Conservation (phyloP, 2,888 invertebrate species). For the Rhagophthalmus giganteus region DNA sequence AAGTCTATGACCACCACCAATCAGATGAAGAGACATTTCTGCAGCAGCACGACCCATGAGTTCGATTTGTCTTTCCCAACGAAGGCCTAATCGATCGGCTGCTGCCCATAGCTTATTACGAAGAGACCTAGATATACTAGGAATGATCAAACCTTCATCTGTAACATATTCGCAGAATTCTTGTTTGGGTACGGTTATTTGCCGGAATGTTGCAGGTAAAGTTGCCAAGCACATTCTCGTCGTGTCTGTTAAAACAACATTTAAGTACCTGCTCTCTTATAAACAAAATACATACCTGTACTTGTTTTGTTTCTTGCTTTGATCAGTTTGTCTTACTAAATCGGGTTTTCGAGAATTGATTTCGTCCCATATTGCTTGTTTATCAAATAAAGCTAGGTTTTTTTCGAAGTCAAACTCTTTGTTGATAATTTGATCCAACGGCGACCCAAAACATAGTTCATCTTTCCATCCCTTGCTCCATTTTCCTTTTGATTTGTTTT, state of each 20-base stretch:
- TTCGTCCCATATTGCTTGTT: constrained; percentile 77
- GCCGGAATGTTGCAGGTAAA: constrained; percentile 65
- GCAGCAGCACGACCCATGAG: constrained; percentile 81
- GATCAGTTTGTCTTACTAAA: constrained; percentile 60
- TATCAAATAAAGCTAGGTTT: constrained; percentile 89
- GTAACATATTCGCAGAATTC: constrained; percentile 69
- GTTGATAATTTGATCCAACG: constrained; percentile 65
- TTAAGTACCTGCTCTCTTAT: background rate
- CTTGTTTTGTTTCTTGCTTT: constrained; percentile 44
- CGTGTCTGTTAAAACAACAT: constrained; percentile 67
- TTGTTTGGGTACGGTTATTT: constrained; percentile 71
- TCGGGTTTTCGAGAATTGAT: constrained; percentile 66
- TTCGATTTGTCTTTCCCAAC: constrained; percentile 69
- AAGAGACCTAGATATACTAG: constrained; percentile 69
- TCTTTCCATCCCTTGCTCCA: constrained; percentile 61
- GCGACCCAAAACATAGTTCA: constrained; percentile 78
- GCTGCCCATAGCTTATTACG: constrained; percentile 69
- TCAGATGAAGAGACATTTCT: constrained; percentile 80
- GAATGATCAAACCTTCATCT: constrained; percentile 81
- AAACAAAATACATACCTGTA: constrained; percentile 45
- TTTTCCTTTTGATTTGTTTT: constrained; percentile 58
- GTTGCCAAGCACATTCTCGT: constrained; percentile 81
- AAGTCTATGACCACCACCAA: constrained; percentile 82
- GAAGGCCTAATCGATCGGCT: constrained; percentile 70
- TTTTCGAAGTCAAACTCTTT: constrained; percentile 95